Base-by-base conservation (phyloP, 2,888 invertebrate genomes). In the Hemistola chrysoprasaria region DNA sequence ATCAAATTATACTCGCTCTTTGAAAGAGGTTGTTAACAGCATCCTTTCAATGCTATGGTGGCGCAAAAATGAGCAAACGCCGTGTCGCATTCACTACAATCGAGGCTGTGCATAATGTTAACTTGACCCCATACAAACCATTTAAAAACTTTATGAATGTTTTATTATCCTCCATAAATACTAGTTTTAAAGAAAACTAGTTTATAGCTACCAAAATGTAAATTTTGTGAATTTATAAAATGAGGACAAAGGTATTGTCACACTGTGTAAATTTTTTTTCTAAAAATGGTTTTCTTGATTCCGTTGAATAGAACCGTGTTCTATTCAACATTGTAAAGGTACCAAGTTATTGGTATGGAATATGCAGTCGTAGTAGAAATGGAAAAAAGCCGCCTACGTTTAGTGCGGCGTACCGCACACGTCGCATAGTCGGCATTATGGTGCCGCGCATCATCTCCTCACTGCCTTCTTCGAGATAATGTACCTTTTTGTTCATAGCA, bases 11-110 rank as follows among this genome's bases (percentile, higher is more conserved):
- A 64, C 80, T 78, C 78, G 85, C 78, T 83, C 81, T 84, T 86
- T 88, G 63, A 85, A 73, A 79, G 73, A 75, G 73, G 82, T 85
- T 88, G 88, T 88, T 88, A 88, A 88, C 88, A 86, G 85, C 84
- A 81, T 84, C 84, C 80, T 67, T 78, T 86, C 74, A 85, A 86
- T n/a, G n/a, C n/a, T n/a, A n/a, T 80, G 61, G 78, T 63, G 77
- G 64, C 79, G 77, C 74, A 77, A 72, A 87, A 88, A 80, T 85
- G 88, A 87, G 84, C 88, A 88, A 84, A 75, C 74, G 75, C 75
- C 73, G 78, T 75, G 79, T 75, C 83, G 78, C 75, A 79, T 81
- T 78, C 68, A 70, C 56, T 67, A 75, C 68, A 67, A 65, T 16
- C 16, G 4, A 74, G 68, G 69, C 65, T 78, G 74, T 78, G 81